Percentiles rank a stretch among this genome's conserved stretches.
These are phyloP conservation scores for Catamblyrhynchus diadema DNA, from an alignment of 2,797 vertebrate species.

Conservation along the genomic window DNA sequence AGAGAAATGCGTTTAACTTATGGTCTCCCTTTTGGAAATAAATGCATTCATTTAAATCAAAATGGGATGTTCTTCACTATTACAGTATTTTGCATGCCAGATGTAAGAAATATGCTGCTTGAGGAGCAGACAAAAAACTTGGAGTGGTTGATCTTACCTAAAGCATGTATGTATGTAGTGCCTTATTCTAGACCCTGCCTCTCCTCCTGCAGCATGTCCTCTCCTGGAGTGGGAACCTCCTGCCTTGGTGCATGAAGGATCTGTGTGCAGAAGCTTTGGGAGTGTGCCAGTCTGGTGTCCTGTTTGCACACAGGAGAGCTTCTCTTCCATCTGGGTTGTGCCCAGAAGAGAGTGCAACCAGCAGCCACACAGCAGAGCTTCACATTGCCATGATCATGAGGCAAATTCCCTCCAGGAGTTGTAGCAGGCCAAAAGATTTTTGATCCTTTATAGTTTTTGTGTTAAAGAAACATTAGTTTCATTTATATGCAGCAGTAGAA, in stretches of 20 bases:
- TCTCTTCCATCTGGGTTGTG: not conserved
- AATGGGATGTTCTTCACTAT: slow-evolving; percentile 38
- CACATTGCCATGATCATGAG: rapidly evolving
- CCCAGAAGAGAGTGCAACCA: not conserved
- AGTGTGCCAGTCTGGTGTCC: not conserved
- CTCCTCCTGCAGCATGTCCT: not conserved
- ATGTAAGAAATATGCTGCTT: slow-evolving; percentile 35
- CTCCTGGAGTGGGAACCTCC: not conserved
- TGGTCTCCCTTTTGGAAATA: slow-evolving; percentile 56
- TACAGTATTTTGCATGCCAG: slow-evolving; percentile 54
- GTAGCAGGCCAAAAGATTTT: not conserved
- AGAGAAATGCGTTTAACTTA: slow-evolving; percentile 66
- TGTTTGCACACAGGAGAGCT: not conserved
- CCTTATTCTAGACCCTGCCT: not conserved
- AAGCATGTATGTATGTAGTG: not conserved
- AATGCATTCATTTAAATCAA: slow-evolving; percentile 69
- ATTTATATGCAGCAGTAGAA: not conserved
- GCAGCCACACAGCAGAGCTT: not conserved
- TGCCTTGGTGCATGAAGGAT: not conserved
- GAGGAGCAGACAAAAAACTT: slow-evolving; percentile 19
- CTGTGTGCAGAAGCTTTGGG: not conserved
- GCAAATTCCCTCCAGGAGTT: not conserved
- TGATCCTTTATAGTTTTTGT: not conserved
- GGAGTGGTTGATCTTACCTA: not conserved
- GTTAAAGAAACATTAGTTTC: not conserved